phyloP scores from a whole-genome alignment of 2,888 invertebrate genomes.

The Ecliptopera silaceata region DNA sequence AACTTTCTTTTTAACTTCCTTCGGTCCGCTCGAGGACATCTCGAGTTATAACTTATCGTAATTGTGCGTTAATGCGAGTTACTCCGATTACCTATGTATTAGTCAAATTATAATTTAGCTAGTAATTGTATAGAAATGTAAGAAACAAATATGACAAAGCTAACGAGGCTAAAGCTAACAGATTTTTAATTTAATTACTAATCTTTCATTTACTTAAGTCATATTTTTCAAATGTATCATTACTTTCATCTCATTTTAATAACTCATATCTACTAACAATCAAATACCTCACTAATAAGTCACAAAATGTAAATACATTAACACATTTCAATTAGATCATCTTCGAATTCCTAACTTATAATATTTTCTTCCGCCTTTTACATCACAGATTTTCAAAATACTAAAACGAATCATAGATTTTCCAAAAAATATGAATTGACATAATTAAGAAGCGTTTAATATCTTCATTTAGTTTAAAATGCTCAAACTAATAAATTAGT shows the following conservation, averaged over 20 bases:
- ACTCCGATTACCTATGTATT: constrained; percentile 78
- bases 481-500: constrained; percentile 3
- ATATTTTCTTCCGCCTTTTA: constrained; percentile 6
- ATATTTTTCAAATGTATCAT: constrained; percentile 9
- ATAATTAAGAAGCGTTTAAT: too few relatives aligned
- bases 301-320: constrained; percentile 7
- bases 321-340: neutral
- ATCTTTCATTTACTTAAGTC: constrained; percentile 19
- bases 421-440: too few relatives aligned
- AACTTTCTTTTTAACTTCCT: constrained; percentile 22
- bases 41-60: constrained; percentile 40
- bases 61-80: constrained; percentile 53
- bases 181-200: constrained; percentile 35
- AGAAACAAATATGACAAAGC: constrained; percentile 70
- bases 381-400: neutral
- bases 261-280: neutral
- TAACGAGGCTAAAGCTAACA: constrained; percentile 64
- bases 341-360: too few relatives aligned
- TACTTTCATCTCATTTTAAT: constrained; percentile 1
- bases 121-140: constrained; percentile 57
- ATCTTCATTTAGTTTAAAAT: too few relatives aligned
- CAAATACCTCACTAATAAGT: constrained; percentile 6
- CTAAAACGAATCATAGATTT: too few relatives aligned
- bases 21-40: constrained; percentile 13
- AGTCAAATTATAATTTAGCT: constrained; percentile 70